phyloP scores from a whole-genome alignment of 2,888 invertebrate species.

The Agrypnus murinus region DNA sequence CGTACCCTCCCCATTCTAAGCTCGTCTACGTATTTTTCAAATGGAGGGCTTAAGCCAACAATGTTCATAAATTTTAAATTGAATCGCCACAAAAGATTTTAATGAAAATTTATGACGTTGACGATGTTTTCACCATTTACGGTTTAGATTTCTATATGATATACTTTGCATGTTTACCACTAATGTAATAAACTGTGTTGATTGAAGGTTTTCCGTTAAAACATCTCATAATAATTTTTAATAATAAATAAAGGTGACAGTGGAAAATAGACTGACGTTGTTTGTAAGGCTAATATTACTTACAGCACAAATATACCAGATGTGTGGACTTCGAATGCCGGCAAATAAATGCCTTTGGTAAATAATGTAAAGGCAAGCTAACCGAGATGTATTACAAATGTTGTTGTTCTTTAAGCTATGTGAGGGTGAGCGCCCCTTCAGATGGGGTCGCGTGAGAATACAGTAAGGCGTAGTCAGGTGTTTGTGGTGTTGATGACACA shows the following conservation, averaged over 20 bases:
- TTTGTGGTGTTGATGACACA: constrained; percentile 62
- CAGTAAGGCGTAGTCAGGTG: constrained; percentile 59
- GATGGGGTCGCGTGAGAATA: constrained; percentile 58
- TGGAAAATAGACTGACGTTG: no score
- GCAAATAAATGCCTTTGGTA: constrained; percentile 48
- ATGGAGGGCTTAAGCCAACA: constrained; percentile 2
- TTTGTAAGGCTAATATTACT: no score
- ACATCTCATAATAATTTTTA: no score
- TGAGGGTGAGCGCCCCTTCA: constrained; percentile 55
- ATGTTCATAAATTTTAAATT: constrained; percentile 5
- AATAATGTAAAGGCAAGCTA: constrained; percentile 50
- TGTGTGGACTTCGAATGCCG: constrained; percentile 18
- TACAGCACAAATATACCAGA: no score
- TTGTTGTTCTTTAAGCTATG: constrained; percentile 56
- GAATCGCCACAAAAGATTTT: constrained; percentile 10
- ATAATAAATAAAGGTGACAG: no score
- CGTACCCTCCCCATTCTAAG: constrained; percentile 14
- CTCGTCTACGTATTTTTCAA: constrained; percentile 9
- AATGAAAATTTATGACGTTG: constrained; percentile 14
- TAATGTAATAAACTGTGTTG: no score
- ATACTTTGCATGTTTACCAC: no score
- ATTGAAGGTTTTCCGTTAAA: no score
- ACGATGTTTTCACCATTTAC: constrained; percentile 1
- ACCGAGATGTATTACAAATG: constrained; percentile 58
- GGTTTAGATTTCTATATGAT: not conserved